These are phyloP conservation scores for Philaenus spumarius DNA, from an alignment of 1,140 invertebrate species.

Conservation along the genomic window DNA sequence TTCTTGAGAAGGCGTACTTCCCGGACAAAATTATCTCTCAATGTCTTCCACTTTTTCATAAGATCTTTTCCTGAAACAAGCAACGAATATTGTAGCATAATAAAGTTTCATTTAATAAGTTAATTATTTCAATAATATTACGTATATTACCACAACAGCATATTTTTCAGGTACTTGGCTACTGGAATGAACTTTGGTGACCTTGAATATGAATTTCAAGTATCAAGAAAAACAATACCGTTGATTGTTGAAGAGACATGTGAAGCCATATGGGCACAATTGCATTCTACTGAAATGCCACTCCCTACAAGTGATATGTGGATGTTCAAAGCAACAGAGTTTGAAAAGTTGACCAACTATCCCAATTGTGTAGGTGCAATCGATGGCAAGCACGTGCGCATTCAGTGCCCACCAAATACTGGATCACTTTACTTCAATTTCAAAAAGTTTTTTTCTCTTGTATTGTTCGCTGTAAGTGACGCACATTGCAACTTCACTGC, in stretches of 20 bases:
- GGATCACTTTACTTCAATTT: conserved; percentile 41
- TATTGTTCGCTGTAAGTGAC: conserved; percentile 40
- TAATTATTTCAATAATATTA: background rate
- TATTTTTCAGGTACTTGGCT: background rate
- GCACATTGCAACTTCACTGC: conserved; percentile 38
- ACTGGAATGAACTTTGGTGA: background rate
- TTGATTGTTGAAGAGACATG: conserved; percentile 23
- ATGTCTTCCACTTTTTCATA: background rate
- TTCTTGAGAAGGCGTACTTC: background rate
- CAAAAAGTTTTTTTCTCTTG: conserved; percentile 38
- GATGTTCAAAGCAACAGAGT: background rate
- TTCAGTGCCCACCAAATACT: conserved; percentile 36
- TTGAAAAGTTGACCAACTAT: conserved; percentile 28
- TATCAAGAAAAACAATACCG: conserved; percentile 15
- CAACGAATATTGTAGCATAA: background rate
- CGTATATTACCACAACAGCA: too few relatives aligned
- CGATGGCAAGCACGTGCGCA: conserved; percentile 38
- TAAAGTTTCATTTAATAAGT: background rate
- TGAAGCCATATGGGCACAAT: conserved; percentile 12
- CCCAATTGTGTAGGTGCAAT: conserved; percentile 36
- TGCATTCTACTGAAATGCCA: conserved; percentile 5
- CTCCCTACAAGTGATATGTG: conserved; percentile 10
- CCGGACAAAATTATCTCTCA: background rate
- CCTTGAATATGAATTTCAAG: conserved; percentile 15
- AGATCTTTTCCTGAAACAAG: background rate